Evolutionary conservation across 1,140 invertebrate genomes (phyloP).

Genomic region (Halictus rubicundus): DNA sequence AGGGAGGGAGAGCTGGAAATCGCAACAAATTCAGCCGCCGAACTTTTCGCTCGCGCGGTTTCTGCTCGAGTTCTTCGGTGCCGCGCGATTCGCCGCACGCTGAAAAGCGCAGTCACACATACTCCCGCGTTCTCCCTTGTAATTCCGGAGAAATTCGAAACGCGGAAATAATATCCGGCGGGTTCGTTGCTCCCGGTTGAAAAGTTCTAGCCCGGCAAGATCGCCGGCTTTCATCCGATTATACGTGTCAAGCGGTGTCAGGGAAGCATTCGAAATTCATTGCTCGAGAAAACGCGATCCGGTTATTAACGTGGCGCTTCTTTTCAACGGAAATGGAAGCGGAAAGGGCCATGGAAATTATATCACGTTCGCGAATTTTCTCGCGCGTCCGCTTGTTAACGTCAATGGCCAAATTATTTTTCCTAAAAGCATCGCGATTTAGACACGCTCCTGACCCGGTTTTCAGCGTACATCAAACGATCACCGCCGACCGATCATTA

Average conservation of each 20-base stretch:
- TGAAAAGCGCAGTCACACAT: not conserved
- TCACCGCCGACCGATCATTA: constrained; percentile 30
- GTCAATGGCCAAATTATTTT: not conserved
- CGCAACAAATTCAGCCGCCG: not conserved
- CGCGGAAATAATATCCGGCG: not conserved
- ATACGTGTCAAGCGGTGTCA: not conserved
- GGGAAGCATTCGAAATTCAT: not conserved
- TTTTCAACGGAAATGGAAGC: not conserved
- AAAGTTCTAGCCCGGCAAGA: not conserved
- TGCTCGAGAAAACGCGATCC: not conserved
- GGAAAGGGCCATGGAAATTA: constrained; percentile 8
- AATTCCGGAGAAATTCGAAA: not conserved
- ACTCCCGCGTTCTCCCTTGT: not conserved
- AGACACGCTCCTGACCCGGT: not conserved
- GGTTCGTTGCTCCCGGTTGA: not conserved
- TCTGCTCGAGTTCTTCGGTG: no score
- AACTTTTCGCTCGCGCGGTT: not conserved
- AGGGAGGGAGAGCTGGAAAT: no score
- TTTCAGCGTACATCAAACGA: constrained; percentile 41
- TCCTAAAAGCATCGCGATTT: not conserved
- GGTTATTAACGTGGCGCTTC: not conserved
- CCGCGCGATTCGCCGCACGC: not conserved
- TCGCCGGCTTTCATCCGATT: not conserved
- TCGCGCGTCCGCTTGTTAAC: constrained; percentile 3
- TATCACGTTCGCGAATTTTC: constrained; percentile 16